Evolutionary conservation across 2,113 vertebrate genomes (phyloP), one percentile per base, ranked within the genome.

Genomic region (Xiphophorus hellerii): DNA sequence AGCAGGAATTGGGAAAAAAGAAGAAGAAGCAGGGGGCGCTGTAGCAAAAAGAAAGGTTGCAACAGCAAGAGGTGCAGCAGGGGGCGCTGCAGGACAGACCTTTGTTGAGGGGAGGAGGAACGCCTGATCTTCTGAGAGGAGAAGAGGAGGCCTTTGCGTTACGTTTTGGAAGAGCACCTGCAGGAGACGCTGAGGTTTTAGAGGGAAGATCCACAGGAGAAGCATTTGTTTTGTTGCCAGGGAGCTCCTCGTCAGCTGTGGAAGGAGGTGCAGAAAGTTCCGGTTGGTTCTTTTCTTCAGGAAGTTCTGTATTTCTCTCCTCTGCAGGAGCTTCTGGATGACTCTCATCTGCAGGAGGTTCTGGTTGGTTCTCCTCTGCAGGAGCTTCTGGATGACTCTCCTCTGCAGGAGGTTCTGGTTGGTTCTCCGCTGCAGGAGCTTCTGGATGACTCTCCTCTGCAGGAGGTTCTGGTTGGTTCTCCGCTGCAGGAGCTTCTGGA

Each of bases 31-130:
- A 63, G 28, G 14, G 4, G 64, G 31, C 5, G 72, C 17, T 37
- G n/a, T 39, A 67, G 11, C 12, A 62, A 35, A 4, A 25, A 58
- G 25, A 5, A 27, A 8, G 12, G 60, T 15, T 29, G 60, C 60
- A 62, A 15, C n/a, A 29, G 60, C n/a, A 29, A 12, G 14, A 14
- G 27, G 31, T 33, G 37, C n/a, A 29, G 60, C n/a, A 29, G 60
- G 28, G 27, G 60, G 31, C 29, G 51, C 42, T 65, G 20, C 20
- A 62, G 3, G 29, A 82, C 80, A 77, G 74, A 82, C 69, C 74
- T 77, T 77, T 69, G 27, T 28, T 62, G 1, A 31, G 33, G 30
- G 67, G 51, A 64, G 33, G 27, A 71, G 69, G 73, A 66, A 37
- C 15, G 1, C 54, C 39, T 44, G 69, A 13, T 72, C 66, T 78